A percentile compares a stretch with the other conserved stretches of the same genome.
Evolutionary conservation across 2,888 invertebrate species (phyloP).

Genomic region (Globia sparganii): DNA sequence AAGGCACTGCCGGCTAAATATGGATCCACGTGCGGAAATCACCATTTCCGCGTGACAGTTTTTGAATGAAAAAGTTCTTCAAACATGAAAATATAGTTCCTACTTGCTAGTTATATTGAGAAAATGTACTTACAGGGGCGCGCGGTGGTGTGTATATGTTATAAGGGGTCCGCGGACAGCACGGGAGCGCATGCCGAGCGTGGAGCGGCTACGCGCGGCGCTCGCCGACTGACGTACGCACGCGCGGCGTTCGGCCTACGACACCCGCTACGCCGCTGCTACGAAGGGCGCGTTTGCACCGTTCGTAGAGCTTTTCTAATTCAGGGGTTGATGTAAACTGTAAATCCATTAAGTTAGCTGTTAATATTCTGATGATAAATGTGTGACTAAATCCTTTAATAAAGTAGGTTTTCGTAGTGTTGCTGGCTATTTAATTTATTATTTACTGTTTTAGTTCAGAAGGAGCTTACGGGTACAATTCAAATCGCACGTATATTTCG

Average conservation of each 20-base stretch:
- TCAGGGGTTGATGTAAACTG: slow-evolving; percentile 44
- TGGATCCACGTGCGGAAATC: slow-evolving; percentile 86
- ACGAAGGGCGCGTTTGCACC: slow-evolving; percentile 71
- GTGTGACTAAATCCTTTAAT: slow-evolving; percentile 30
- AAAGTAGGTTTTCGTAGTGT: slow-evolving; percentile 13
- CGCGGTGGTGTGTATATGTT: slow-evolving; percentile 81
- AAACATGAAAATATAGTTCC: slow-evolving; percentile 10
- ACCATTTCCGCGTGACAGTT: slow-evolving; percentile 70
- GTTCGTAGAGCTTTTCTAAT: slow-evolving; percentile 54
- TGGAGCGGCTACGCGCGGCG: slow-evolving; percentile 84
- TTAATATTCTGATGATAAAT: slow-evolving; percentile 32
- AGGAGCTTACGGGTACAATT: slow-evolving; percentile 11
- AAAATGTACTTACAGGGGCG: slow-evolving; percentile 87
- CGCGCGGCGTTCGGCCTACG: slow-evolving; percentile 75
- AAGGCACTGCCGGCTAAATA: slow-evolving; percentile 78
- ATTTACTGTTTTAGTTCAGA: slow-evolving; percentile 17
- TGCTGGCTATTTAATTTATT: not conserved
- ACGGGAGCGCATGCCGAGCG: slow-evolving; percentile 82
- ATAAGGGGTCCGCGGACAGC: slow-evolving; percentile 72
- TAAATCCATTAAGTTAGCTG: slow-evolving; percentile 52
- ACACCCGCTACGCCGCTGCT: slow-evolving; percentile 70
- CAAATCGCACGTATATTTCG: slow-evolving; percentile 50
- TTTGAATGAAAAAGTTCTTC: slow-evolving; percentile 72
- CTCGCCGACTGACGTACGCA: slow-evolving; percentile 87
- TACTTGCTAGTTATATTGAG: slow-evolving; percentile 26